Evolutionary conservation across 2,113 vertebrate genomes (phyloP).

Genomic region (Poeciliopsis turrubarensis): DNA sequence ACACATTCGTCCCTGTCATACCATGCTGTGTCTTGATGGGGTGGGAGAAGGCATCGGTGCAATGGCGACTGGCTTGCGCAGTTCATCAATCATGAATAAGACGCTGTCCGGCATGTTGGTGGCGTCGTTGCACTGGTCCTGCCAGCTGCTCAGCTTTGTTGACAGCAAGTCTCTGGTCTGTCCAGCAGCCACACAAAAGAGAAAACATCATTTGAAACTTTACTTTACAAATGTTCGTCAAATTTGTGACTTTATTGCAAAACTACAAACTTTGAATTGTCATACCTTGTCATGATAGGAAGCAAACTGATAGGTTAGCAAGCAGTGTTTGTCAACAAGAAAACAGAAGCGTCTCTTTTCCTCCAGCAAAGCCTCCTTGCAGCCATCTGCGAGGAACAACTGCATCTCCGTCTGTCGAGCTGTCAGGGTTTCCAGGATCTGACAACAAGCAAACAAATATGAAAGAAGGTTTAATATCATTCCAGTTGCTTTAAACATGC

Average conservation of each 20-base stretch:
- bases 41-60: conserved; percentile 90
- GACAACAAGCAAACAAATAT: conserved; percentile 18
- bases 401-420: conserved; percentile 93
- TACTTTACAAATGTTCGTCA: neutral
- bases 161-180: conserved; percentile 77
- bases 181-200: conserved; percentile 2
- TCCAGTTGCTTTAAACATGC: neutral
- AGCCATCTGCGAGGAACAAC: conserved; percentile 92
- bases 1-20: conserved; percentile 57
- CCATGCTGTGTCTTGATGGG: conserved; percentile 82
- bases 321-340: conserved; percentile 96
- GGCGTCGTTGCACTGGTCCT: conserved; percentile 90
- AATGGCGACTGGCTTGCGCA: conserved; percentile 79
- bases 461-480: neutral
- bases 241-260: neutral
- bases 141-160: conserved; percentile 87
- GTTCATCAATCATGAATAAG: conserved; percentile 88
- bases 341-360: conserved; percentile 97
- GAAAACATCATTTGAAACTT: neutral
- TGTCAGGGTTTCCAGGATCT: conserved; percentile 91
- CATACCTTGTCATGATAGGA: conserved; percentile 89
- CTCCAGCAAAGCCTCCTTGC: conserved; percentile 92
- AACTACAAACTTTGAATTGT: neutral
- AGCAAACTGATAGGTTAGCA: conserved; percentile 84
- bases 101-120: conserved; percentile 89